phyloP scores from a whole-genome alignment of 2,888 invertebrate species.

The Eilema caniola region DNA sequence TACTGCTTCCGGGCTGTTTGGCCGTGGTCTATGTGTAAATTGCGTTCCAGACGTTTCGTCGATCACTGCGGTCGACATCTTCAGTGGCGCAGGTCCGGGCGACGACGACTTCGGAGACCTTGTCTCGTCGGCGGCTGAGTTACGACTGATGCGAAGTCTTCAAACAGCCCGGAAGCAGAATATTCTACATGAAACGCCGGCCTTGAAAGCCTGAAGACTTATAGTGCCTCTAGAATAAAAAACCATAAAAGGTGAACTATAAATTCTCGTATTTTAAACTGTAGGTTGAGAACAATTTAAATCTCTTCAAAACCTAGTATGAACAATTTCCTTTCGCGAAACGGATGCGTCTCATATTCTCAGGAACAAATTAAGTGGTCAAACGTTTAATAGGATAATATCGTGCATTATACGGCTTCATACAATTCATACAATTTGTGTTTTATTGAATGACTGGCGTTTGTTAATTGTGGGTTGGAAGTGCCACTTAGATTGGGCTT shows the following conservation, averaged over 20 bases:
- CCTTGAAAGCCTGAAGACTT: too few species aligned
- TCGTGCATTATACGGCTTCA: slow-evolving; percentile 71
- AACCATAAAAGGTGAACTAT: neutral
- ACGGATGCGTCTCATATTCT: slow-evolving; percentile 72
- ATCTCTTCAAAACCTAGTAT: slow-evolving; percentile 52
- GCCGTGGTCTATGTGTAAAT: too few species aligned
- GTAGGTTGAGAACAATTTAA: slow-evolving; percentile 19
- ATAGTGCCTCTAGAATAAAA: too few species aligned
- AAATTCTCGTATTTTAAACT: neutral
- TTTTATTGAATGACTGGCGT: slow-evolving; percentile 69
- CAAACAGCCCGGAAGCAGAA: too few species aligned
- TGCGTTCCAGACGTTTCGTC: too few species aligned
- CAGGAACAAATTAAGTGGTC: slow-evolving; percentile 67
- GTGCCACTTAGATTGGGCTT: slow-evolving; percentile 42
- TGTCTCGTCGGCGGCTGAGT: too few species aligned
- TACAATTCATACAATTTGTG: slow-evolving; percentile 72
- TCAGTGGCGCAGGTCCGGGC: too few species aligned
- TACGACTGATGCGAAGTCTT: too few species aligned
- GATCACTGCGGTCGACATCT: too few species aligned
- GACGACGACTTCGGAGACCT: too few species aligned
- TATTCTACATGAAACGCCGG: too few species aligned
- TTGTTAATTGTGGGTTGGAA: slow-evolving; percentile 68
- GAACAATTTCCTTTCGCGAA: slow-evolving; percentile 47
- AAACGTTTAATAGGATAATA: slow-evolving; percentile 74
- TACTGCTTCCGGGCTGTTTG: too few species aligned